Conservation (phyloP, 37 sponge, comb jelly and placozoan species). For the Oopsacas minuta region DNA sequence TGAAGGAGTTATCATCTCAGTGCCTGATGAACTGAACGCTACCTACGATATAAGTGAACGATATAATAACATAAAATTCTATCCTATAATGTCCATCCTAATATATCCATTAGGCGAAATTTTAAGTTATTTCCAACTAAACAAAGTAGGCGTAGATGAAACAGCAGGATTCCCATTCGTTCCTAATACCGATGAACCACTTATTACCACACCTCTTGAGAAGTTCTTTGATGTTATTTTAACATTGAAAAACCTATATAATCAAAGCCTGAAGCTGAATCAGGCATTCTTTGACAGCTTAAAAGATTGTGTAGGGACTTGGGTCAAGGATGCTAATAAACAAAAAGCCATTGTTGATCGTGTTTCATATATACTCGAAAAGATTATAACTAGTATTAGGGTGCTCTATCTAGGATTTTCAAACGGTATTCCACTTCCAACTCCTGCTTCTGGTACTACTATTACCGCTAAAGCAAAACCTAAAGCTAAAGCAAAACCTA, state of each 20-base stretch:
- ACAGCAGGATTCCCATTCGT: not conserved
- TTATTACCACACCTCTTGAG: not conserved
- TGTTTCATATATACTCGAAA: not conserved
- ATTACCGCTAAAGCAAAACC: not conserved
- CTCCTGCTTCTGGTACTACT: too few species aligned
- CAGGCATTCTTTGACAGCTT: not conserved
- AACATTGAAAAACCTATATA: not conserved
- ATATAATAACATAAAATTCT: slow-evolving; percentile 9
- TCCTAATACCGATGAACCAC: not conserved
- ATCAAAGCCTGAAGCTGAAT: not conserved
- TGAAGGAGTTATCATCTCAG: not conserved
- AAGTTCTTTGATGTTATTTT: not conserved
- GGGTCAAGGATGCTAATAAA: not conserved
- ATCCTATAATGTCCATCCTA: not conserved
- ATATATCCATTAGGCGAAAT: slow-evolving; percentile 5
- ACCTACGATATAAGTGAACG: not conserved
- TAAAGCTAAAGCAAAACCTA: not conserved
- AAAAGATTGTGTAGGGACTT: not conserved
- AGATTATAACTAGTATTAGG: not conserved
- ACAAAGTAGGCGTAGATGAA: not conserved
- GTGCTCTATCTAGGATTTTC: not conserved
- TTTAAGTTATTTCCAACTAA: slow-evolving; percentile 6
- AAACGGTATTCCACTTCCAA: not conserved
- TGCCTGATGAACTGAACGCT: not conserved
- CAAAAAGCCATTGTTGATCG: not conserved